Evolutionary conservation across 2,888 invertebrate species (phyloP).

Genomic region (Sicus ferrugineus): DNA sequence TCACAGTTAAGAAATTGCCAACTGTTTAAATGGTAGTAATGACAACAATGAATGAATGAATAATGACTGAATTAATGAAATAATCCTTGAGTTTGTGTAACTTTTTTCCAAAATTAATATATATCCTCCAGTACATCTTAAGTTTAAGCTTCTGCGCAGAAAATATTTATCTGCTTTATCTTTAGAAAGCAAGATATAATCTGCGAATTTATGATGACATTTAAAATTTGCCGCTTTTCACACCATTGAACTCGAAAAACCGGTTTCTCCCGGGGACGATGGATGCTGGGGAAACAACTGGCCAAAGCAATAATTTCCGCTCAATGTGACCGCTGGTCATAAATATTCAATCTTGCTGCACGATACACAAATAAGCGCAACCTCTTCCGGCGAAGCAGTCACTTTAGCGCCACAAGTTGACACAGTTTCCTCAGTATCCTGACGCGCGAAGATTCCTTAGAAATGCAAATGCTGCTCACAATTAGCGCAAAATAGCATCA

Average conservation of each 20-base stretch:
- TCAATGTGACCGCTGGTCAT: constrained; percentile 62
- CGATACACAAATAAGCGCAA: constrained; percentile 26
- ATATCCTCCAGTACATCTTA: too few relatives aligned
- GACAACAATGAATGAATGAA: too few relatives aligned
- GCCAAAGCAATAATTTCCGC: constrained; percentile 56
- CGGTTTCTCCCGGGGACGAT: constrained; percentile 13
- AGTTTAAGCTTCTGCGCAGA: too few relatives aligned
- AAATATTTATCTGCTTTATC: too few relatives aligned
- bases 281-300: constrained; percentile 11
- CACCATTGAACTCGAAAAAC: constrained; percentile 36
- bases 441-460: neutral
- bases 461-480: constrained; percentile 19
- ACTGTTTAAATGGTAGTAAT: too few relatives aligned
- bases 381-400: constrained; percentile 9
- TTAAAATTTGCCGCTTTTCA: constrained; percentile 32
- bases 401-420: neutral
- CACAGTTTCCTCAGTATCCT: constrained; percentile 33
- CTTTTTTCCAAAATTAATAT: too few relatives aligned
- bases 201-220: neutral
- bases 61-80: too few relatives aligned
- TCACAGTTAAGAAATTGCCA: too few relatives aligned
- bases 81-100: too few relatives aligned
- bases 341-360: constrained; percentile 56
- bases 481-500: constrained; percentile 47
- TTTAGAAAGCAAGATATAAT: neutral